Evolutionary conservation across 2,113 vertebrate genomes (phyloP), one percentile per base, ranked within the genome.

Genomic region (Bombycilla garrulus): DNA sequence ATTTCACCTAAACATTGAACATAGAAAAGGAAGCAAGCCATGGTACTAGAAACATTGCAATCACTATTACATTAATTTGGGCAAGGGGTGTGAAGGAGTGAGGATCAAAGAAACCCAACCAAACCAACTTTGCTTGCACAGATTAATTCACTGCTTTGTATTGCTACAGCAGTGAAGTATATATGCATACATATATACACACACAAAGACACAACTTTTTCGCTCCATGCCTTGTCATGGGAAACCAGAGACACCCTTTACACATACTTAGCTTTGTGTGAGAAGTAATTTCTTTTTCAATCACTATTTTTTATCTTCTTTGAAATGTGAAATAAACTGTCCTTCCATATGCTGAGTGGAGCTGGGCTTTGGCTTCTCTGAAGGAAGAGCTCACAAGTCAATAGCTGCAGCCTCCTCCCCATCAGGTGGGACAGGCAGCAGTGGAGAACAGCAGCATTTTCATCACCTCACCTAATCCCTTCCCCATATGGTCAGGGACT

Each of bases 181-280:
- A 29, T 18, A 53, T 17, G 4, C 7, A 18, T 1, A 18, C 2
- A 45, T 12, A 28, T 2, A 15, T 11, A 5, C 42, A 4, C 38
- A 38, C 6, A n/a, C 1, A 25, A 22, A 35, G 4, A 44, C 3
- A 13, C 3, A 8, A 5, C 5, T 16, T 58, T 82, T 76, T 73
- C 44, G 81, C 50, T 40, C 20, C 2, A 19, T 64, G 51, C 45
- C 38, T 70, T 81, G 25, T 20, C 42, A 42, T 18, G n/a, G 31
- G 22, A 81, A 40, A 90, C 36, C 45, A 71, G 31, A 47, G 21
- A 9, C 31, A 56, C 6, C 7, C 29, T 36, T 45, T 47, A 17
- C 21, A 62, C 6, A 42, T 5, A 9, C 25, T 81, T n/a, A 67
- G 47, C n/a, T 71, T 44, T 53, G 31, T 19, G 50, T 0, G 0